Evolutionary conservation across 2,797 vertebrate species (phyloP).

Genomic region (Sebastes iracundus): DNA sequence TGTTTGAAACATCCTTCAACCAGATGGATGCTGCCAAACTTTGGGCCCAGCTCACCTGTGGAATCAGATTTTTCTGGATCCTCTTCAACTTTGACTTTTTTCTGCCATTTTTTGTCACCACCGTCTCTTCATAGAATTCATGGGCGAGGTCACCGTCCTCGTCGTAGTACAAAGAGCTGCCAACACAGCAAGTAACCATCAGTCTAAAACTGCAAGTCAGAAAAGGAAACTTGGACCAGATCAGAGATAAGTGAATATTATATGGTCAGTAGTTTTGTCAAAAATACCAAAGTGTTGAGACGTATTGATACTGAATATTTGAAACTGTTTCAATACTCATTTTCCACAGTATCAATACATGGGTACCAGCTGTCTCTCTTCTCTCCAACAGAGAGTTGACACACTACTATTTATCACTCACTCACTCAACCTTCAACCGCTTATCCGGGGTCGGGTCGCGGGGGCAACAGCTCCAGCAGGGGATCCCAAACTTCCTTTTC

Average conservation of each 20-base stretch:
- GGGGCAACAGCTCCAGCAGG: too few species aligned
- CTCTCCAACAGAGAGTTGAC: too few species aligned
- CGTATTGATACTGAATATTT: too few species aligned
- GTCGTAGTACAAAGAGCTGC: constrained; percentile 96
- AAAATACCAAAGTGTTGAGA: too few species aligned
- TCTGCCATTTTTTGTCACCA: constrained; percentile 96
- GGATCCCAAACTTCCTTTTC: too few species aligned
- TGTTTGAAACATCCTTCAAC: background rate
- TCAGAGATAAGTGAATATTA: background rate
- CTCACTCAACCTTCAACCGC: too few species aligned
- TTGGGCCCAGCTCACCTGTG: constrained; percentile 86
- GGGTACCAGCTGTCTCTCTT: too few species aligned
- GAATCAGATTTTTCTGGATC: constrained; percentile 96
- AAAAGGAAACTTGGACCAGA: background rate
- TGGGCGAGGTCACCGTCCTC: constrained; percentile 98
- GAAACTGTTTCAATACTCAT: too few species aligned
- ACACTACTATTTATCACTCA: too few species aligned
- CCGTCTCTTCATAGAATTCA: constrained; percentile 97
- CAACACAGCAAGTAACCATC: constrained; percentile 33
- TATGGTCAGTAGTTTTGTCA: too few species aligned
- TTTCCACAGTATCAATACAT: too few species aligned
- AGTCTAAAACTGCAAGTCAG: background rate
- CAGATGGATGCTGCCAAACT: background rate
- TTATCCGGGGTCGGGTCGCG: too few species aligned
- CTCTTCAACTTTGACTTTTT: constrained; percentile 96